Evolutionary conservation across 2,888 invertebrate species (phyloP).

Genomic region (Tachystola acroxantha): DNA sequence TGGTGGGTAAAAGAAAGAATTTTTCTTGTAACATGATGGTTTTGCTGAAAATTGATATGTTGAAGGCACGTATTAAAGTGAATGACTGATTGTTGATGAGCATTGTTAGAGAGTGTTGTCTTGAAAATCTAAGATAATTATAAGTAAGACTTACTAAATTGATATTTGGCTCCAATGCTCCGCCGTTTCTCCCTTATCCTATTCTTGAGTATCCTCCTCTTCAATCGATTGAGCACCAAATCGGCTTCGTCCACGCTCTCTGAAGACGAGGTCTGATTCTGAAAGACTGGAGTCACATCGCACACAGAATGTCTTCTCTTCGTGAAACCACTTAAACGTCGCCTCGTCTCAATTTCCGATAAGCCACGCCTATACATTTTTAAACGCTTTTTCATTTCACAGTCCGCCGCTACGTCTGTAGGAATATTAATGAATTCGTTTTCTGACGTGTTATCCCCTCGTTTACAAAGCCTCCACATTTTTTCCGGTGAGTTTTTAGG

Average conservation of each 20-base stretch:
- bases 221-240: constrained; percentile 65
- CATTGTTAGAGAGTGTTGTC: no score
- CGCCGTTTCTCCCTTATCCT: constrained; percentile 67
- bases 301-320: constrained; percentile 60
- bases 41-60: not conserved
- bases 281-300: constrained; percentile 40
- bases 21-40: constrained; percentile 2
- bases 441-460: constrained; percentile 48
- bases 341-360: constrained; percentile 58
- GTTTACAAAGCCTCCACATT: constrained; percentile 30
- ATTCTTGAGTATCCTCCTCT: constrained; percentile 71
- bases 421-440: constrained; percentile 61
- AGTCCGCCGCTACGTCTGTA: constrained; percentile 60
- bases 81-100: no score
- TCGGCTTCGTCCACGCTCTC: constrained; percentile 75
- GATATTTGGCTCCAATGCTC: constrained; percentile 48
- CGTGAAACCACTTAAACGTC: constrained; percentile 37
- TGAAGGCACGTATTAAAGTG: no score
- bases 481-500: constrained; percentile 37
- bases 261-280: constrained; percentile 62
- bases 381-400: constrained; percentile 68
- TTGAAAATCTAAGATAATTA: no score
- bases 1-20: constrained; percentile 1
- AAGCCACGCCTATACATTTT: constrained; percentile 71
- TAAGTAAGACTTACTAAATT: constrained; percentile 58